Percentiles rank a stretch among this genome's conserved stretches.
phyloP scores from a whole-genome alignment of 1,140 invertebrate genomes.

The Drosophila ananassae region DNA sequence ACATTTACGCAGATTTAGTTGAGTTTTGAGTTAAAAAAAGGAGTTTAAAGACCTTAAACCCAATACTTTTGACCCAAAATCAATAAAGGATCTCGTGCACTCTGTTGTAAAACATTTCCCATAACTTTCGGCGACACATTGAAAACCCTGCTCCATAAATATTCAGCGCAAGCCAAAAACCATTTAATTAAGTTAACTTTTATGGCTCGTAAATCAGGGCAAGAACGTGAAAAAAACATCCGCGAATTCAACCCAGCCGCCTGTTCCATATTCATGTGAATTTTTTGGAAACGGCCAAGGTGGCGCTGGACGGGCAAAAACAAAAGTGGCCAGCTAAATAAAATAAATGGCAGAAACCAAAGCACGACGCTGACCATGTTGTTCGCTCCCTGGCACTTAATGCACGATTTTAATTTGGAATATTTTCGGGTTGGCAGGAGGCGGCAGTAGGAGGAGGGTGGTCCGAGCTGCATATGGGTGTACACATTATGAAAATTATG shows the following conservation, averaged over 20 bases:
- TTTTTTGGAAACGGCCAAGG: slow-evolving; percentile 55
- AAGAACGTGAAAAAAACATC: slow-evolving; percentile 67
- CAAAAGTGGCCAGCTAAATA: slow-evolving; percentile 66
- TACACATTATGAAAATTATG: slow-evolving; percentile 83
- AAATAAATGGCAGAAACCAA: slow-evolving; percentile 62
- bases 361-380: slow-evolving; percentile 77
- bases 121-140: slow-evolving; percentile 27
- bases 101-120: neutral
- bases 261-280: slow-evolving; percentile 73
- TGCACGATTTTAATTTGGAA: slow-evolving; percentile 65
- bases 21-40: too few species aligned
- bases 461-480: slow-evolving; percentile 63
- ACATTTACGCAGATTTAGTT: too few species aligned
- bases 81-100: neutral
- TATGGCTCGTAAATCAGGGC: slow-evolving; percentile 74
- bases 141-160: slow-evolving; percentile 58
- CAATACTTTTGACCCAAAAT: neutral
- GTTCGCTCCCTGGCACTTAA: slow-evolving; percentile 52
- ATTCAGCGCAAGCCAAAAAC: slow-evolving; percentile 67
- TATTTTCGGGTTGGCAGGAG: slow-evolving; percentile 2
- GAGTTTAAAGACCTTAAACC: neutral
- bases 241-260: slow-evolving; percentile 46
- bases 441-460: neutral
- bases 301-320: slow-evolving; percentile 56
- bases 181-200: slow-evolving; percentile 82